A percentile compares a stretch with the other conserved stretches of the same genome.
phyloP scores from a whole-genome alignment of 2,113 vertebrate species.

The Eulemur rufifrons region DNA sequence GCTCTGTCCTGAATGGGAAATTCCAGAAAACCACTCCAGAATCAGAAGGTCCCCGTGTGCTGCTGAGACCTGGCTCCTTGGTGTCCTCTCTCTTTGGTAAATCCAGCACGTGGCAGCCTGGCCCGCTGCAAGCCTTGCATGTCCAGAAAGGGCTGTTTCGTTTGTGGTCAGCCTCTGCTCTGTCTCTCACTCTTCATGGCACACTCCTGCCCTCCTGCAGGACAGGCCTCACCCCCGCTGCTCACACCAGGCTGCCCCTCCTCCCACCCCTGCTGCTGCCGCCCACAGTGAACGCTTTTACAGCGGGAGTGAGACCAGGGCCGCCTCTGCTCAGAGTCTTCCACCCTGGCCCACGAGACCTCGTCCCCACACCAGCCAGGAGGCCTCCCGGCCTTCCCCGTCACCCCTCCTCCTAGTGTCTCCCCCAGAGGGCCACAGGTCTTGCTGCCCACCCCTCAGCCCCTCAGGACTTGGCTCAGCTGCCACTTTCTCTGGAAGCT shows the following conservation, averaged over 20 bases:
- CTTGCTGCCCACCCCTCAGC: neutral
- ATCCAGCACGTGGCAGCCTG: neutral
- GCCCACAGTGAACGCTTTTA: neutral
- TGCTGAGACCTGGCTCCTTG: neutral
- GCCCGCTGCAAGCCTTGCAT: neutral
- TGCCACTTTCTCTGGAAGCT: neutral
- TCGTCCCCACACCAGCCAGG: too few relatives aligned
- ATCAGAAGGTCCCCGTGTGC: accelerated
- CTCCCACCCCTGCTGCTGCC: too few relatives aligned
- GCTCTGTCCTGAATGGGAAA: neutral
- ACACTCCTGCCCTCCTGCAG: neutral
- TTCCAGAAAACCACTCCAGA: neutral
- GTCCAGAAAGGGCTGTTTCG: neutral
- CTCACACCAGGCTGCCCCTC: neutral
- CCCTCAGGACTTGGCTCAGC: neutral
- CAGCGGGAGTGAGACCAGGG: neutral
- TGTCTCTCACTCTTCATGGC: neutral
- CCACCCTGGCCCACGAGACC: neutral
- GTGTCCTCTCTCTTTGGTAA: neutral
- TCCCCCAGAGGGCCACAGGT: neutral
- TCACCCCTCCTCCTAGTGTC: neutral
- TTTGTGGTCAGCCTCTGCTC: neutral
- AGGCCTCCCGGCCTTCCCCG: too few relatives aligned
- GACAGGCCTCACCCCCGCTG: neutral
- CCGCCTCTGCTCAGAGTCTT: neutral